Base-by-base conservation (phyloP, 2,888 invertebrate species). In the Julus scanicus region DNA sequence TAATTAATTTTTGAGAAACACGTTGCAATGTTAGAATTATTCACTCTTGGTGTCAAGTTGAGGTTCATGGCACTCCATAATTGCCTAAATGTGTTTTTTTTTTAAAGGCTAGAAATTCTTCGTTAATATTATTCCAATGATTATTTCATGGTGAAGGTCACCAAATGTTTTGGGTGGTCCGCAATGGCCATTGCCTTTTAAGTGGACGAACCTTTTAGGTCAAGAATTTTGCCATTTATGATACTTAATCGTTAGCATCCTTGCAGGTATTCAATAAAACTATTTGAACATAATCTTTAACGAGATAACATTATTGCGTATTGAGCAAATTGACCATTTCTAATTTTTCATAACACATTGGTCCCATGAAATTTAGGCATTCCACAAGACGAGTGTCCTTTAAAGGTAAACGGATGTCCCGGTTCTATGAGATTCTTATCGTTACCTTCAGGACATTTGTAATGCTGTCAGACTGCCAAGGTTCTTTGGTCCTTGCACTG, bases 21-120 rank as follows among this genome's bases (percentile, higher is more conserved):
- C 29, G 29, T 29, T 29, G 29, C 29, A 29, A 29, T 29, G 29
- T 29, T 29, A 29, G 29, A 29, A 29, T 29, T 29, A 29, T 29
- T 29, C 29, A 57, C n/a, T n/a, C 57, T 57, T 57, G 17, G 57
- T n/a, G n/a, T 57, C n/a, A 57, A 57, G 8, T n/a, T 57, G 57
- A n/a, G 57, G 57, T 57, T 57, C 57, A 57, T 57, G 57, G 57
- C 17, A 57, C 57, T 57, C n/a, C 57, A n/a, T 49, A 57, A 57
- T 57, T 57, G 57, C 57, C 13, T n/a, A 57, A n/a, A 57, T 17
- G n/a, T n/a, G n/a, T 57, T 57, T 57, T n/a, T 57, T n/a, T 48
- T 11, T 17, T n/a, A 57, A 17, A 57, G n/a, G 17, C n/a, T n/a
- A 6, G 8, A 13, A 57, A 57, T 13, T n/a, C 9, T 57, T 57